A percentile compares a stretch with the other conserved stretches of the same genome.
Evolutionary conservation across 2,888 invertebrate genomes (phyloP).

Genomic region (Chymomyza fuscimana): DNA sequence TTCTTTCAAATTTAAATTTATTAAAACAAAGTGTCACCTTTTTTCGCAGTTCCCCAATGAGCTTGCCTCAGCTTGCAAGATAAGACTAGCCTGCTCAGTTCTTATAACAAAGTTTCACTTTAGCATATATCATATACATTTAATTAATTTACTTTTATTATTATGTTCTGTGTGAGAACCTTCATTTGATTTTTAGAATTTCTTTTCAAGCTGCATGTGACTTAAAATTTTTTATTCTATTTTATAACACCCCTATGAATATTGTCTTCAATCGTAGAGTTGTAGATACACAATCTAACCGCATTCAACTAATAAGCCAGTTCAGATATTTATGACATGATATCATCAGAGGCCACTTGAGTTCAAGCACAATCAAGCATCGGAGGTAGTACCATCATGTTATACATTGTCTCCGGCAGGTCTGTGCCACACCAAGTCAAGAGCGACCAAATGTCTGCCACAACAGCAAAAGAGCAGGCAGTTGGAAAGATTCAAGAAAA

Average conservation of each 20-base stretch:
- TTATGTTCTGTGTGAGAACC: neutral
- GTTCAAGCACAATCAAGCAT: constrained; percentile 22
- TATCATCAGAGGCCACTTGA: constrained; percentile 59
- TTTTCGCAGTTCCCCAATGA: too few species aligned
- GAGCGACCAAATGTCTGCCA: constrained; percentile 66
- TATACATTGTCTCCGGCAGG: constrained; percentile 50
- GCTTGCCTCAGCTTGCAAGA: too few species aligned
- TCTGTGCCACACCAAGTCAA: constrained; percentile 33
- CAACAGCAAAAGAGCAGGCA: constrained; percentile 11
- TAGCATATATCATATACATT: neutral
- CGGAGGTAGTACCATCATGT: constrained; percentile 26
- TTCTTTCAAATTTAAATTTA: too few species aligned
- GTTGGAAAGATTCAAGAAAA: neutral
- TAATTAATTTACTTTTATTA: neutral
- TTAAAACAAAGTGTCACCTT: too few species aligned
- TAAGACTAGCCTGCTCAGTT: too few species aligned
- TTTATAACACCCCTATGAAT: constrained; percentile 14
- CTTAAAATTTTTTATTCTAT: neutral
- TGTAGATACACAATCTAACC: constrained; percentile 17
- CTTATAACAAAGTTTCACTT: neutral
- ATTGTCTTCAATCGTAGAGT: neutral
- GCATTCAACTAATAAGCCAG: constrained; percentile 55
- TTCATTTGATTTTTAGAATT: neutral
- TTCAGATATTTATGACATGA: constrained; percentile 74
- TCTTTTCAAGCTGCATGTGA: neutral